A percentile compares a stretch with the other conserved stretches of the same genome.
phyloP scores from a whole-genome alignment of 2,113 vertebrate genomes.

The Triplophysa siluroides region DNA sequence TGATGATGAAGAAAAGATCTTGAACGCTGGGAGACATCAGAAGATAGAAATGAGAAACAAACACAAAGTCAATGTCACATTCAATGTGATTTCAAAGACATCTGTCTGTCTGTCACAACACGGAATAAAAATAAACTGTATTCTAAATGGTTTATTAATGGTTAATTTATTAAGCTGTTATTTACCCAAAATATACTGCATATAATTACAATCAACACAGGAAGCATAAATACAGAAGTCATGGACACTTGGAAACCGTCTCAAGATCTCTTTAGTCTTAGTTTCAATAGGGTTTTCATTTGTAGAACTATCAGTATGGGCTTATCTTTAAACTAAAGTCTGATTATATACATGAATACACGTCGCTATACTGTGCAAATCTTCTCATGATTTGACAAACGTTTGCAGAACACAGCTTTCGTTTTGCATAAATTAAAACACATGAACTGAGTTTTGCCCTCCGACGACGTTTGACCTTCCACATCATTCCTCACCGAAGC shows the following conservation, averaged over 20 bases:
- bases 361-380: slow-evolving; percentile 52
- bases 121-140: not conserved
- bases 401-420: slow-evolving; percentile 44
- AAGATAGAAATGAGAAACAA: too few species aligned
- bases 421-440: slow-evolving; percentile 53
- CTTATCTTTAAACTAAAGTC: slow-evolving; percentile 47
- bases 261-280: not conserved
- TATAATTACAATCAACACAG: slow-evolving; percentile 51
- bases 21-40: too few species aligned
- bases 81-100: not conserved
- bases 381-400: slow-evolving; percentile 46
- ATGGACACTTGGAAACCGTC: slow-evolving; percentile 24
- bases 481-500: slow-evolving; percentile 13
- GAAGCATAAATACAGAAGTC: slow-evolving; percentile 41
- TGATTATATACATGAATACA: slow-evolving; percentile 44
- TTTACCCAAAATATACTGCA: slow-evolving; percentile 54
- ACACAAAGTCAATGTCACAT: not conserved
- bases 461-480: slow-evolving; percentile 7
- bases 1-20: too few species aligned
- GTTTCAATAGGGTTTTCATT: not conserved
- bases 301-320: slow-evolving; percentile 6
- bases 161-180: slow-evolving; percentile 55
- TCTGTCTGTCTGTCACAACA: not conserved
- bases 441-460: slow-evolving; percentile 28
- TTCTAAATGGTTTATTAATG: slow-evolving; percentile 29